Base-by-base conservation (phyloP, 2,113 vertebrate species). In the Sapajus apella region DNA sequence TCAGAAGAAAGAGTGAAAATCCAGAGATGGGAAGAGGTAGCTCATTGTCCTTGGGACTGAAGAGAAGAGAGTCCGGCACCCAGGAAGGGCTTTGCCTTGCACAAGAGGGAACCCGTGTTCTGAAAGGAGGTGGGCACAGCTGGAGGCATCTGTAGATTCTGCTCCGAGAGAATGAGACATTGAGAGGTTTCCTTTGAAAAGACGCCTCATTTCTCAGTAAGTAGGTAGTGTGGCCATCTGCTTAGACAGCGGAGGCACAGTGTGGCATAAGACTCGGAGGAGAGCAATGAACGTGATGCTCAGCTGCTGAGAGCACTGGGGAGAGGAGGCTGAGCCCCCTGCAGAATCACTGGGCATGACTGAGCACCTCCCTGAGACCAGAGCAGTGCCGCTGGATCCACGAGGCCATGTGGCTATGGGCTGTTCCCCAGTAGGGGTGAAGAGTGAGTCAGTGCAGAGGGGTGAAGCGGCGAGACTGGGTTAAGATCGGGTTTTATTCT, bases 261-360 rank as follows among this genome's bases (percentile, higher is more conserved):
- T 14, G 7, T 61, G 23, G 30, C 52, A 21, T n/a, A 40, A 61
- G 43, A 25, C 11, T 47, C n/a, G 45, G 30, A 8, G 11, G 8
- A 66, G 61, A 75, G 16, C 8, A 20, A 45, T 32, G 16, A 20
- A 32, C 8, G 0, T 58, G 45, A 27, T 6, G 0, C 12, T 21
- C 56, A 6, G 25, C 32, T 43, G 30, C 2, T 0, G 18, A 35
- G 17, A 8, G 30, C 3, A 23, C 23, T n/a, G n/a, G 5, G 2
- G 18, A 80, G 40, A 66, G 25, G 50, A 68, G 68, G 55, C 50
- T 70, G 18, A 64, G 27, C 27, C 61, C 61, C 61, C 27, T 32
- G 61, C 12, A 32, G 27, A 64, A 32, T 64, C 61, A 64, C 5
- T 58, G 56, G 37, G 23, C 30, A 6, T 18, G n/a, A 45, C 4